phyloP scores from a whole-genome alignment of 2,888 invertebrate genomes.

The Leptinotarsa juncta region DNA sequence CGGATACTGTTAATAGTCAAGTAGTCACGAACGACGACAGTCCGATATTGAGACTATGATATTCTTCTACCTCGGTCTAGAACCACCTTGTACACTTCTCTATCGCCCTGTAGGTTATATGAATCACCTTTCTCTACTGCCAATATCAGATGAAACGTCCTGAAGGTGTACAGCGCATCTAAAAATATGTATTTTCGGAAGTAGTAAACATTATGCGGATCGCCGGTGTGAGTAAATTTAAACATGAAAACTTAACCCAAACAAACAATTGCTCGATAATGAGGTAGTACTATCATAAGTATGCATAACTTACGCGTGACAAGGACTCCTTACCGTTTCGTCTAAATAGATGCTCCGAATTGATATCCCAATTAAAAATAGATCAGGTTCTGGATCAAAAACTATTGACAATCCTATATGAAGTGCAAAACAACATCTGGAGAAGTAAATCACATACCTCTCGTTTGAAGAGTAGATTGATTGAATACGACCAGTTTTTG shows the following conservation, averaged over 20 bases:
- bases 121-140: constrained; percentile 3
- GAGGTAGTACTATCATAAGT: neutral
- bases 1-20: no score
- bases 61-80: neutral
- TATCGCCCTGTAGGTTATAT: neutral
- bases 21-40: no score
- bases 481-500: neutral
- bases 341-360: constrained; percentile 6
- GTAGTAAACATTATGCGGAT: constrained; percentile 7
- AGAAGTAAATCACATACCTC: neutral
- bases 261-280: neutral
- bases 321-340: neutral
- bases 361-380: constrained; percentile 14
- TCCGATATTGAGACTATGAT: no score
- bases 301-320: neutral
- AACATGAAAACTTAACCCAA: neutral
- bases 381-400: constrained; percentile 12
- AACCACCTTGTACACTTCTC: neutral
- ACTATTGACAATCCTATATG: constrained; percentile 9
- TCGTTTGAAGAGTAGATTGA: neutral
- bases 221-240: constrained; percentile 6
- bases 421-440: neutral
- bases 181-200: constrained; percentile 5
- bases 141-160: constrained; percentile 2
- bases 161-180: neutral